Base-by-base conservation (phyloP, 1,140 invertebrate genomes). In the Sweltsa coloradensis region DNA sequence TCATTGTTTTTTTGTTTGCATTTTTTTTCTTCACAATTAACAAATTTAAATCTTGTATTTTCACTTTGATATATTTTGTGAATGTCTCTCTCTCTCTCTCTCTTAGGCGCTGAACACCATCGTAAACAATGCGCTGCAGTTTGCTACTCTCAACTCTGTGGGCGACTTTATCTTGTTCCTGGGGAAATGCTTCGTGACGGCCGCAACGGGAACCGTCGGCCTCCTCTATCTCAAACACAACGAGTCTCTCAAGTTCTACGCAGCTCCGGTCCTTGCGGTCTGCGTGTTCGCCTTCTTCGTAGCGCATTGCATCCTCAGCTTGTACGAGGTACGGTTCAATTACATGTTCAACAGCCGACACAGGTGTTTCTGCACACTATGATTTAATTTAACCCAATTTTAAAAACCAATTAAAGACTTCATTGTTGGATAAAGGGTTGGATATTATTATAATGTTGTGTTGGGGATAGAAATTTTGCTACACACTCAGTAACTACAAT, bases 131-230 rank as follows among this genome's bases (percentile, higher is more conserved):
- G 83, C 81, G 2, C 60, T 96, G 25, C 79, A 90, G 73, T 80
- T 97, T 47, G 83, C 85, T 9, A 88, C 90, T 0, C 89, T 97
- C 37, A 96, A 97, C 65, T 85, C 87, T 55, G 77, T 96, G 26
- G 92, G 92, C 6, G 90, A 95, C 64, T 96, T 97, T 61, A 83
- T 97, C 37, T 70, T 97, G 5, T 93, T 97, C 59, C 63, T 97
- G 41, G 89, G 87, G 23, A 97, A 97, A 72, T 82, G 85, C 57
- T 82, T 90, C 47, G 86, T 93, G 25, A 85, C 88, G 7, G 79
- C 83, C 1, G 67, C 83, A 0, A 85, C 82, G 0, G 85, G 83
- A 41, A 73, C 75, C 49, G 66, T 83, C 29, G 83, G 79, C 16
- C 65, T 89, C 6, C 64, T 92, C 25, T 73, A 86, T 36, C 76